Conservation (phyloP, 2,113 vertebrate species). For the Spermophilus dauricus region DNA sequence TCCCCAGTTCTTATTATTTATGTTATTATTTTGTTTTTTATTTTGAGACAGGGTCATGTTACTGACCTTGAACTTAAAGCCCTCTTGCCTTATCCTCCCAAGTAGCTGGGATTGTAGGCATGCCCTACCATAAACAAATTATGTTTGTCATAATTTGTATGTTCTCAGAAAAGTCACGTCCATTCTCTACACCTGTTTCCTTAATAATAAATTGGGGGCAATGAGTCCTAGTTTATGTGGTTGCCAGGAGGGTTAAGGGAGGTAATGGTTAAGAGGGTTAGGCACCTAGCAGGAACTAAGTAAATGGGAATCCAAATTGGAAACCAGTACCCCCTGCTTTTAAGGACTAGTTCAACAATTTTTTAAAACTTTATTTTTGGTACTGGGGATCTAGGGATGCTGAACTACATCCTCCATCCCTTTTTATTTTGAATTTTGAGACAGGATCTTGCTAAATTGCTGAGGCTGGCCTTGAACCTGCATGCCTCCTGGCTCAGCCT, state of each 20-base stretch:
- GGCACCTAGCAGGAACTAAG: slow-evolving; percentile 8
- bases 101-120: not conserved
- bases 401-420: too few relatives aligned
- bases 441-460: too few relatives aligned
- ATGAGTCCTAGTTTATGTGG: slow-evolving; percentile 8
- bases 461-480: too few relatives aligned
- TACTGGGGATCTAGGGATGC: too few relatives aligned
- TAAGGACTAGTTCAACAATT: not conserved
- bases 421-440: too few relatives aligned
- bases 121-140: not conserved
- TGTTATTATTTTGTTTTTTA: not conserved
- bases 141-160: not conserved
- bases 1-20: not conserved
- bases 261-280: not conserved
- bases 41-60: not conserved
- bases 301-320: slow-evolving; percentile 43
- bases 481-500: too few relatives aligned
- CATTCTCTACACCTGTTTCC: not conserved
- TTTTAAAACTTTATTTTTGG: not conserved
- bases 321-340: slow-evolving; percentile 50
- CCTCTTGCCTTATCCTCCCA: not conserved
- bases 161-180: slow-evolving; percentile 40
- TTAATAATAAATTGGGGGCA: slow-evolving; percentile 11
- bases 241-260: slow-evolving; percentile 50
- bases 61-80: not conserved